Percentiles rank a stretch among this genome's conserved stretches.
Evolutionary conservation across 2,113 vertebrate species (phyloP).

Genomic region (Gopherus flavomarginatus): DNA sequence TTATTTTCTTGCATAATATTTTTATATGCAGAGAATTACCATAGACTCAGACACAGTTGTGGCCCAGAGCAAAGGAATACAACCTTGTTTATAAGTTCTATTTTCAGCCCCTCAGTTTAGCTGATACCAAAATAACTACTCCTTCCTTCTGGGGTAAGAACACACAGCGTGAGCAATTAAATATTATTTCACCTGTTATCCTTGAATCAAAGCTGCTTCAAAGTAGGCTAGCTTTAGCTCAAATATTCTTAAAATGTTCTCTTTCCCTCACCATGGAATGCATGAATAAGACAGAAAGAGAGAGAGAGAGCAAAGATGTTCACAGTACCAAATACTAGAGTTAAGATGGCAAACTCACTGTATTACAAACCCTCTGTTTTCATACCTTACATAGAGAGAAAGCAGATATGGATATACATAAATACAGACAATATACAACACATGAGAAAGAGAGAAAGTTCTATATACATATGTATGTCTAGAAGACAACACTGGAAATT

Average conservation of each 20-base stretch:
- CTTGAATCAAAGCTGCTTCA: neutral
- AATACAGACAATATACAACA: neutral
- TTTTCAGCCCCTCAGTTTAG: conserved; percentile 12
- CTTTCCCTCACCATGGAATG: neutral
- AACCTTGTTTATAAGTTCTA: conserved; percentile 15
- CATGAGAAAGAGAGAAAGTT: neutral
- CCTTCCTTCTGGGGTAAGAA: conserved; percentile 22
- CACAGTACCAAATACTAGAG: neutral
- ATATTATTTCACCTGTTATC: conserved; percentile 6
- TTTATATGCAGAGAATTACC: neutral
- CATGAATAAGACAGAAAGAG: neutral
- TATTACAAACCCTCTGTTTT: neutral
- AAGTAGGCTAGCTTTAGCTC: neutral
- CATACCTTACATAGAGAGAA: neutral
- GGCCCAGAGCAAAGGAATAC: neutral
- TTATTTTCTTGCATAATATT: neutral
- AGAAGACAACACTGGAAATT: neutral
- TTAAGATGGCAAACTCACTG: neutral
- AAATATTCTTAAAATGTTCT: neutral
- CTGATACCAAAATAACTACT: conserved; percentile 40
- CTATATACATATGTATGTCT: accelerated
- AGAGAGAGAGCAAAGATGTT: neutral
- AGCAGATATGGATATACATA: neutral
- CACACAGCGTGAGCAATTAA: neutral
- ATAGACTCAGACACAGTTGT: neutral